Percentiles rank a stretch among this genome's conserved stretches.
Conservation (phyloP, 2,888 invertebrate genomes). For the Malthinus flaveolus region DNA sequence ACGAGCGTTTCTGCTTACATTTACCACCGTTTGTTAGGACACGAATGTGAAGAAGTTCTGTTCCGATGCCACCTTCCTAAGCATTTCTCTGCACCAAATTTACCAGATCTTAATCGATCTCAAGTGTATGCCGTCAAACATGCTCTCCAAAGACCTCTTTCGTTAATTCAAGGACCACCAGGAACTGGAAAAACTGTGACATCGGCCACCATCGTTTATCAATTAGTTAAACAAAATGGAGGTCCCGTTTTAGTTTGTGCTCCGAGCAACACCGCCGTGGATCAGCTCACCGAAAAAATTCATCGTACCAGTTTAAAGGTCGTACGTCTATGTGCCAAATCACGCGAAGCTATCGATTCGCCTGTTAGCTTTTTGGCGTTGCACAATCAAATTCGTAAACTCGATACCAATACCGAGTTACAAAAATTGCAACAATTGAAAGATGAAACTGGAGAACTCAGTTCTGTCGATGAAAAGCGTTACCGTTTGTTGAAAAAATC, state of each 20-base stretch:
- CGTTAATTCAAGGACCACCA: slow-evolving; percentile 96
- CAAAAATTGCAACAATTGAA: slow-evolving; percentile 95
- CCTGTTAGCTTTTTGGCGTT: slow-evolving; percentile 95
- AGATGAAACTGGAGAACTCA: slow-evolving; percentile 97
- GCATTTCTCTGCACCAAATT: slow-evolving; percentile 94
- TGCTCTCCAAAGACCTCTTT: slow-evolving; percentile 92
- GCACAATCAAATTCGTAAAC: slow-evolving; percentile 95
- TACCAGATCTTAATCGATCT: slow-evolving; percentile 96
- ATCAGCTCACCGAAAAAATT: slow-evolving; percentile 98
- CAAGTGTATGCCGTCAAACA: slow-evolving; percentile 99
- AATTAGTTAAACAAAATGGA: slow-evolving; percentile 91
- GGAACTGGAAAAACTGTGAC: slow-evolving; percentile 99
- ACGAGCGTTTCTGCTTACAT: slow-evolving; percentile 97
- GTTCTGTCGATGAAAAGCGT: slow-evolving; percentile 92
- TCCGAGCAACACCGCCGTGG: slow-evolving; percentile 98
- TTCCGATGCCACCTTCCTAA: slow-evolving; percentile 93
- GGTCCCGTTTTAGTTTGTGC: slow-evolving; percentile 97
- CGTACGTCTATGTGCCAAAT: slow-evolving; percentile 95
- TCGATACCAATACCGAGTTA: slow-evolving; percentile 91
- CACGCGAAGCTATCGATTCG: slow-evolving; percentile 96
- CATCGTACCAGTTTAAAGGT: slow-evolving; percentile 94
- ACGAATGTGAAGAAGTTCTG: slow-evolving; percentile 90
- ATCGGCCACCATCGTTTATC: slow-evolving; percentile 98
- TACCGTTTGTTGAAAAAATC: slow-evolving; percentile 88
- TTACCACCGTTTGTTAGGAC: slow-evolving; percentile 93